These are phyloP conservation scores for Pararge aegeria DNA, from an alignment of 1,140 invertebrate genomes.

Conservation along the genomic window DNA sequence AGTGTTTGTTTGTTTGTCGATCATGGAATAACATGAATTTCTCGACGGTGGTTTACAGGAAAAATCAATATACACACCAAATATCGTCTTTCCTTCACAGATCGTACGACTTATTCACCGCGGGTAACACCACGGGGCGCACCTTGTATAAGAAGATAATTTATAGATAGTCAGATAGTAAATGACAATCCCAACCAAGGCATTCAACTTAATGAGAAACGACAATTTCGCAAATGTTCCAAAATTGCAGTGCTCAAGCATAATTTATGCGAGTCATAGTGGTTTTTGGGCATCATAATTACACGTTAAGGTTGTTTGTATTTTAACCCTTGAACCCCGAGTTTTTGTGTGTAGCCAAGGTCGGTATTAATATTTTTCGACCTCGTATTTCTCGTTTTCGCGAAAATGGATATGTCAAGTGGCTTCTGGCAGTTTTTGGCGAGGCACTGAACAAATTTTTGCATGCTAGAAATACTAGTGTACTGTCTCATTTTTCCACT, in stretches of 20 bases:
- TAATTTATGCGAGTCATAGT: conserved; percentile 1
- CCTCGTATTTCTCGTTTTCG: conserved; percentile 19
- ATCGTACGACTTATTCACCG: too few species aligned
- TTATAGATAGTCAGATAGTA: too few species aligned
- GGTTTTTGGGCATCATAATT: conserved; percentile 1
- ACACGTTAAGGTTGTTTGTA: neutral
- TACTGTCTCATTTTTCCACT: too few species aligned
- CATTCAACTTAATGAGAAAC: neutral
- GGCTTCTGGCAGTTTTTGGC: conserved; percentile 2
- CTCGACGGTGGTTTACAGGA: too few species aligned
- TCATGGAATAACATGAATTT: too few species aligned
- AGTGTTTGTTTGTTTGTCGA: too few species aligned
- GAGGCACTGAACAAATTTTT: neutral
- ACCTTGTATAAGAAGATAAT: too few species aligned
- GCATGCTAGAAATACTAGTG: too few species aligned
- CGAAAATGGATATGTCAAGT: conserved; percentile 5
- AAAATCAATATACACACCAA: too few species aligned
- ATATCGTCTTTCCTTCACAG: too few species aligned
- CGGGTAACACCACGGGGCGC: too few species aligned
- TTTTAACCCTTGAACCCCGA: conserved; percentile 9
- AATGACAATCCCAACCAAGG: too few species aligned
- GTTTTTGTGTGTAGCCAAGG: conserved; percentile 17
- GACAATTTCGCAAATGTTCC: neutral
- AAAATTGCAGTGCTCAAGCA: neutral
- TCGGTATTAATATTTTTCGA: neutral